Percentiles rank a stretch among this genome's conserved stretches.
These are phyloP conservation scores for Megaleporinus macrocephalus DNA, from an alignment of 2,113 vertebrate genomes.

Conservation along the genomic window DNA sequence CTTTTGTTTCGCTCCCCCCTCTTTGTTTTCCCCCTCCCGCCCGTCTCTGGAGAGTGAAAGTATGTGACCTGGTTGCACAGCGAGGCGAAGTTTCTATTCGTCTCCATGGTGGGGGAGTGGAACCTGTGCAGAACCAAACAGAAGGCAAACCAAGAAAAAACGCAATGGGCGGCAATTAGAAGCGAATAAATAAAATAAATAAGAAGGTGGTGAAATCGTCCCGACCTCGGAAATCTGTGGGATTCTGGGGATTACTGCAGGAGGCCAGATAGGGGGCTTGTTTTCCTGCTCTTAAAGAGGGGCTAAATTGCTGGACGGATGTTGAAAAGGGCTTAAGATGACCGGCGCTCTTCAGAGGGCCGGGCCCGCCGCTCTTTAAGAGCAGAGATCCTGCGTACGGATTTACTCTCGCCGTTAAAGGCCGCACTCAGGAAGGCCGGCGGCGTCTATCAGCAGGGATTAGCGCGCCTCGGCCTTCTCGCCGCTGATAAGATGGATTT, in stretches of 20 bases:
- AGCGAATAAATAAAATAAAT: constrained; percentile 17
- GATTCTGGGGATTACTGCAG: constrained; percentile 62
- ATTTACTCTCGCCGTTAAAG: constrained; percentile 79
- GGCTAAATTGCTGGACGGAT: constrained; percentile 73
- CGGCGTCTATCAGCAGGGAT: constrained; percentile 68
- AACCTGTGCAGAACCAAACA: constrained; percentile 23
- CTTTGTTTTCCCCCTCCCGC: constrained; percentile 25
- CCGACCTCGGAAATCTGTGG: constrained; percentile 67
- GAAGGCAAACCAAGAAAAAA: too few species aligned
- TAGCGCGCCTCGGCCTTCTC: constrained; percentile 75
- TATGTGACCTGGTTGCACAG: constrained; percentile 51
- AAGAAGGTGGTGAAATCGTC: constrained; percentile 56
- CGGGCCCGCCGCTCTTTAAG: constrained; percentile 76
- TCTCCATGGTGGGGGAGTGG: constrained; percentile 34
- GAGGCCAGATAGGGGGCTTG: constrained; percentile 59
- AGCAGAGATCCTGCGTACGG: constrained; percentile 76
- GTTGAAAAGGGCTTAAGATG: constrained; percentile 74
- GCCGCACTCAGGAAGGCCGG: constrained; percentile 69
- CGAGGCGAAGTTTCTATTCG: constrained; percentile 46
- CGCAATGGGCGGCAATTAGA: constrained; percentile 6
- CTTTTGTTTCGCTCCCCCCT: constrained; percentile 33
- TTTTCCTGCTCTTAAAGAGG: constrained; percentile 68
- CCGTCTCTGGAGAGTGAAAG: constrained; percentile 53
- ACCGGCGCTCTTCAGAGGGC: constrained; percentile 55
- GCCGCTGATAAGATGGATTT: constrained; percentile 78